Percentiles rank a stretch among this genome's conserved stretches.
These are phyloP conservation scores for Lepilemur septentrionalis DNA, from an alignment of 2,797 vertebrate genomes.

Conservation along the genomic window DNA sequence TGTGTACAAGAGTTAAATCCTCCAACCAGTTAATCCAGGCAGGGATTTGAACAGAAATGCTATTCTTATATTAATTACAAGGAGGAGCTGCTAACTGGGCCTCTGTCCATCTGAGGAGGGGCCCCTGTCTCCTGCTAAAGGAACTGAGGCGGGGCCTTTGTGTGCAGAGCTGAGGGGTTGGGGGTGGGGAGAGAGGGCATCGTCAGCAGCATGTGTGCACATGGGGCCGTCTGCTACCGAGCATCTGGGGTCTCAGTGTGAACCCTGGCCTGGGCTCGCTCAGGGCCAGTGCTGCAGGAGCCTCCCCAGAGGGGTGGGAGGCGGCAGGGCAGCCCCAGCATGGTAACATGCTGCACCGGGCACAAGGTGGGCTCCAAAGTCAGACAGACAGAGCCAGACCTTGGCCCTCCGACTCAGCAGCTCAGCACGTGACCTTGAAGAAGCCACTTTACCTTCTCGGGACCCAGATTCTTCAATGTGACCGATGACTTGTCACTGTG, in stretches of 20 bases:
- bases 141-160: neutral
- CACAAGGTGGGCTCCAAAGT: neutral
- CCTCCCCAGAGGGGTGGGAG: neutral
- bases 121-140: neutral
- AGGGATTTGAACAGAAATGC: slow-evolving; percentile 74
- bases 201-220: rapidly evolving
- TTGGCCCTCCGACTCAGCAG: neutral
- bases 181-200: neutral
- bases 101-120: neutral
- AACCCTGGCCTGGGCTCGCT: neutral
- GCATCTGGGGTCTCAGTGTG: neutral
- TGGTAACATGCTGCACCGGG: rapidly evolving
- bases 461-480: neutral
- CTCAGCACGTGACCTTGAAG: neutral
- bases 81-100: slow-evolving; percentile 30
- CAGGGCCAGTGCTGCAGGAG: neutral
- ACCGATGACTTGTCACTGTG: rapidly evolving
- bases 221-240: rapidly evolving
- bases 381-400: rapidly evolving
- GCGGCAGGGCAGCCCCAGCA: too few species aligned
- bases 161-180: neutral
- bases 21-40: slow-evolving; percentile 77
- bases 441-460: neutral
- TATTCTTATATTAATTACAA: slow-evolving; percentile 73
- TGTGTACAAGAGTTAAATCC: slow-evolving; percentile 70